These are phyloP conservation scores for Prochilodus magdalenae DNA, from an alignment of 2,113 vertebrate species.

Conservation along the genomic window DNA sequence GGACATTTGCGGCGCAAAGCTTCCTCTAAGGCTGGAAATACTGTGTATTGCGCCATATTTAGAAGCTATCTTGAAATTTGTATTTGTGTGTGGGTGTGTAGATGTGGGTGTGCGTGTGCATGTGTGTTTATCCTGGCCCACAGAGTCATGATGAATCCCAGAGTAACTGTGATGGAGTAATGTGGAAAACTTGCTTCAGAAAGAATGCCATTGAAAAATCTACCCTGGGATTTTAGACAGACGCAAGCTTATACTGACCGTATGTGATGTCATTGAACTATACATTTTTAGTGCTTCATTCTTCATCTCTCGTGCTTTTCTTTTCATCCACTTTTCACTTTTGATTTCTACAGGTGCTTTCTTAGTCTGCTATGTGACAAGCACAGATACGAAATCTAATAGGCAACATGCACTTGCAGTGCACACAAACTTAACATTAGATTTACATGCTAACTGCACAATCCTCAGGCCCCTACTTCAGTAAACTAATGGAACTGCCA, in stretches of 20 bases:
- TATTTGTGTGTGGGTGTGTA: neutral
- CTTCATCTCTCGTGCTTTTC: too few relatives aligned
- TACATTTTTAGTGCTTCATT: too few relatives aligned
- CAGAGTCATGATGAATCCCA: neutral
- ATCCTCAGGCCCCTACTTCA: too few relatives aligned
- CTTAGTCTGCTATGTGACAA: too few relatives aligned
- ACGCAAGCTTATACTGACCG: neutral
- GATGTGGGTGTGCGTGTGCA: too few relatives aligned
- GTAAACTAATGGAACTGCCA: too few relatives aligned
- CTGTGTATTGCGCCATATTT: neutral
- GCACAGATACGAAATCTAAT: too few relatives aligned
- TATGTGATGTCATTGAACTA: neutral
- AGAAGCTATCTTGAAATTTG: slow-evolving; percentile 1
- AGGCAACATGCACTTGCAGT: too few relatives aligned
- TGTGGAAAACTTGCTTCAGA: neutral
- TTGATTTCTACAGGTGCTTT: too few relatives aligned
- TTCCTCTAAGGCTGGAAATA: slow-evolving; percentile 9
- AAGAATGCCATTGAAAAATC: neutral
- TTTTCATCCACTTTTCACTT: too few relatives aligned
- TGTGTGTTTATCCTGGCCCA: neutral
- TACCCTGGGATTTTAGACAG: neutral
- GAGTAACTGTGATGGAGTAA: neutral
- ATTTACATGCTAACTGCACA: too few relatives aligned
- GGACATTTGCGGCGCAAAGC: slow-evolving; percentile 3
- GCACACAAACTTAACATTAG: too few relatives aligned